These are phyloP conservation scores for Acipenser oxyrinchus DNA, from an alignment of 2,797 vertebrate species.

Conservation along the genomic window DNA sequence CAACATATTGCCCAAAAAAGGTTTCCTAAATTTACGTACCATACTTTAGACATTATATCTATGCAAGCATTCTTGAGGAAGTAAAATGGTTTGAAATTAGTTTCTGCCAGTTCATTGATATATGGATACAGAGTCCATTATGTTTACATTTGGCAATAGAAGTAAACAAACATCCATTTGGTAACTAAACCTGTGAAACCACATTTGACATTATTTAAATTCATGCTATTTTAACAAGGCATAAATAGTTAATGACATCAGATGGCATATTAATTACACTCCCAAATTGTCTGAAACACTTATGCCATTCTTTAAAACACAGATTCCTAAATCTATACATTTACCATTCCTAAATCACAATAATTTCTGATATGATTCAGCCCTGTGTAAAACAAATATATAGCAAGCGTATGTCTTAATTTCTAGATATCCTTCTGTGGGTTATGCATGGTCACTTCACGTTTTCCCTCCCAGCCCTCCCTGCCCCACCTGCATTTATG, in stretches of 20 bases:
- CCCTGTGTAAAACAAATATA: constrained; percentile 15
- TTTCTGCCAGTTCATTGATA: constrained; percentile 2
- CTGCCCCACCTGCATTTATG: constrained; percentile 6
- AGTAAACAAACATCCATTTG: constrained; percentile 20
- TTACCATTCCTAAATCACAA: constrained; percentile 6
- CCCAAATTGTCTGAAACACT: constrained; percentile 7
- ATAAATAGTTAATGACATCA: constrained; percentile 34
- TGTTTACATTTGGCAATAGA: constrained; percentile 21
- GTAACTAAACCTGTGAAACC: constrained; percentile 25
- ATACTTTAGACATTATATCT: constrained; percentile 12
- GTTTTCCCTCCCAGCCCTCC: constrained; percentile 18
- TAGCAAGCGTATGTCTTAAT: constrained; percentile 22
- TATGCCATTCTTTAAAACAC: constrained; percentile 5
- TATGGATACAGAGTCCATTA: background rate
- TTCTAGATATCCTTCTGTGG: constrained; percentile 20
- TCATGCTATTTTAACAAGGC: constrained; percentile 58
- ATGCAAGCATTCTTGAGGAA: constrained; percentile 23
- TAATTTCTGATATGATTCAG: constrained; percentile 21
- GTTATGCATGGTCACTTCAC: constrained; percentile 11
- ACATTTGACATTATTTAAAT: constrained; percentile 44
- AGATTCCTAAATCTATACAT: constrained; percentile 1
- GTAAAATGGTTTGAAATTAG: constrained; percentile 19
- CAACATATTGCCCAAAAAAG: constrained; percentile 12
- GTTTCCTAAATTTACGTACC: constrained; percentile 7
- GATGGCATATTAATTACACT: background rate